Evolutionary conservation across 1,140 invertebrate genomes (phyloP).

Genomic region (Agrilus planipennis): DNA sequence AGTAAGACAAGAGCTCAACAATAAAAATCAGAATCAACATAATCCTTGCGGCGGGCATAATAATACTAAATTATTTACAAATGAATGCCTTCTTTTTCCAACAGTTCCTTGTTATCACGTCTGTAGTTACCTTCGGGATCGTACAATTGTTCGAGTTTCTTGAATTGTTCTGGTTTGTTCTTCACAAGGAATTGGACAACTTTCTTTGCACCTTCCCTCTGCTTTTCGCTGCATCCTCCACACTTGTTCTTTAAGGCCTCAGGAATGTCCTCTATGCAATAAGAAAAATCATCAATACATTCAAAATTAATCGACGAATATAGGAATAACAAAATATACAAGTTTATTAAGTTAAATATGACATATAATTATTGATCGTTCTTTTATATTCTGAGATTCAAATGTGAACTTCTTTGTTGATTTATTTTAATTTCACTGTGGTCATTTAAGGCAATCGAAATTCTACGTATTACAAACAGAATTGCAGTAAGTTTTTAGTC

Average conservation of each 20-base stretch:
- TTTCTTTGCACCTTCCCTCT: constrained; percentile 48
- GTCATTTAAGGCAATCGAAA: too few relatives aligned
- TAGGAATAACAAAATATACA: not conserved
- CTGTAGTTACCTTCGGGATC: constrained; percentile 33
- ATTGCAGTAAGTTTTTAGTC: too few relatives aligned
- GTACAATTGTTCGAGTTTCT: constrained; percentile 42
- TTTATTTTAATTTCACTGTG: too few relatives aligned
- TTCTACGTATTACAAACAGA: too few relatives aligned
- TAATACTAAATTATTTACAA: not conserved
- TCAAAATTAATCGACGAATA: not conserved
- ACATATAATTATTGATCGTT: too few relatives aligned
- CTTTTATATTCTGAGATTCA: too few relatives aligned
- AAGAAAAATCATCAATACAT: constrained; percentile 10
- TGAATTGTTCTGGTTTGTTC: constrained; percentile 42
- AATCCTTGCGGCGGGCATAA: too few relatives aligned
- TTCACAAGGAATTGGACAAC: constrained; percentile 47
- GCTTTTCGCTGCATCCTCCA: constrained; percentile 50
- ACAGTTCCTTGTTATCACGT: not conserved
- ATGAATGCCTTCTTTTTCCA: not conserved
- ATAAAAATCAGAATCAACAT: too few relatives aligned
- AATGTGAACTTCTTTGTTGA: too few relatives aligned
- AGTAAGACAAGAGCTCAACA: too few relatives aligned
- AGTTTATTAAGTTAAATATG: not conserved
- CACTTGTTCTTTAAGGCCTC: constrained; percentile 56
- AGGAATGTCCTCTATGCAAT: constrained; percentile 35